Base-by-base conservation (phyloP, 2,113 vertebrate species). In the Nibea coibor region DNA sequence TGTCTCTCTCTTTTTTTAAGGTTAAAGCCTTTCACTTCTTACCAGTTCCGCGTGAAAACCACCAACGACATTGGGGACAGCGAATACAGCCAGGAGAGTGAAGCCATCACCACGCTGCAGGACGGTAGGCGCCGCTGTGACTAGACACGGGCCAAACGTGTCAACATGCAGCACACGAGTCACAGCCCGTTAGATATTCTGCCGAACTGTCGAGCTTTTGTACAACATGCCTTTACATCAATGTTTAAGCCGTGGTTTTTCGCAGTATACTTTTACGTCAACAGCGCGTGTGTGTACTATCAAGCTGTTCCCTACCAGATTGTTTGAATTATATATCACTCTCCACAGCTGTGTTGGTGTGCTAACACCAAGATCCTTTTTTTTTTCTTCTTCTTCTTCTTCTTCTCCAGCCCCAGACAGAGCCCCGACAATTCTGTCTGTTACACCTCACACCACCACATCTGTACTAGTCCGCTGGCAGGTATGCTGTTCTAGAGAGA, bases 21-120 rank as follows among this genome's bases (percentile, higher is more conserved):
- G 92, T 94, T 99, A 77, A 99, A 99, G 87, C 98, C 98, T 11
- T 99, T 99, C 93, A 99, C 98, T 0, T 97, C 97, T 28, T 99
- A 99, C 94, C 98, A 98, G 93, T 99, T 99, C 91, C 95, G 97
- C 0, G 94, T 99, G 45, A 99, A 99, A 91, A 97, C 97, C 0
- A 99, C 97, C 0, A 99, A 99, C 0, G 98, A 99, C 94, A 97
- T 99, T 0, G 98, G 98, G 64, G 98, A 99, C 95, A 99, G 98
- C 50, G 97, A 97, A 84, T 99, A 98, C 96, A 98, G 98, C 1
- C 95, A 95, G 88, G 96, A 99, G 88, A 99, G 97, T 0, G 97
- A 99, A 80, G 96, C 98, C 0, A 96, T 99, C 88, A 99, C 98
- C 48, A 99, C 98, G 0, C 93, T 99, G 59, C 98, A 99, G 93